Conservation (phyloP, 2,797 vertebrate species). For the Acrossocheilus wenchowensis region DNA sequence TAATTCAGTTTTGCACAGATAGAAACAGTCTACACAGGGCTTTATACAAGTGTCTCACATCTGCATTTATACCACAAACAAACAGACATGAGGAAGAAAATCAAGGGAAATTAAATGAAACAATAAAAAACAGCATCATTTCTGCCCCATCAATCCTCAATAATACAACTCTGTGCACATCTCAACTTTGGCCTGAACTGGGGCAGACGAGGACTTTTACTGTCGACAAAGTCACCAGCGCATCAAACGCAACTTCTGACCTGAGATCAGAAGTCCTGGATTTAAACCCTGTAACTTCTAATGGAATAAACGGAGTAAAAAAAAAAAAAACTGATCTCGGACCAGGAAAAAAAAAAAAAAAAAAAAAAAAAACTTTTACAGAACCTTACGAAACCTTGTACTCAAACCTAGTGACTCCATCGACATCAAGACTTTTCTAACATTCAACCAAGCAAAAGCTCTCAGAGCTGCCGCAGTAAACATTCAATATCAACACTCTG, state of each 20-base stretch:
- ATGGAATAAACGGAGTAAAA: background rate
- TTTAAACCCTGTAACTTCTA: background rate
- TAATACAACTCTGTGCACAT: background rate
- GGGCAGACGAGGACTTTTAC: background rate
- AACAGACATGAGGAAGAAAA: constrained; percentile 8
- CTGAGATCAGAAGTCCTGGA: background rate
- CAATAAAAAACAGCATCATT: background rate
- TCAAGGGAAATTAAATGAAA: constrained; percentile 14
- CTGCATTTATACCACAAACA: constrained; percentile 35
- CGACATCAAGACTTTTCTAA: constrained; percentile 3
- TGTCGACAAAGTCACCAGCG: constrained; percentile 1
- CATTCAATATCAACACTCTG: background rate
- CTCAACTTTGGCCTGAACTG: constrained; percentile 3
- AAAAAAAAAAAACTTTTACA: background rate
- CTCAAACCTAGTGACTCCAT: constrained; percentile 12
- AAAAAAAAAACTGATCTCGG: constrained; percentile 4
- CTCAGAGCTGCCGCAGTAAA: background rate
- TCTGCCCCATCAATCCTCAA: background rate
- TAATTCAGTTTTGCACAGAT: constrained; percentile 48
- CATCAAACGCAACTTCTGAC: background rate
- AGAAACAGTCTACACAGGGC: constrained; percentile 47
- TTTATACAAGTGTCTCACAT: constrained; percentile 16
- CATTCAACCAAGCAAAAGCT: constrained; percentile 25
- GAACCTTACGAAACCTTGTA: background rate
- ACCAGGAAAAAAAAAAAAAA: background rate